Percentiles rank a stretch among this genome's conserved stretches.
phyloP scores from a whole-genome alignment of 1,140 invertebrate genomes.

The Drosophila murphyi region DNA sequence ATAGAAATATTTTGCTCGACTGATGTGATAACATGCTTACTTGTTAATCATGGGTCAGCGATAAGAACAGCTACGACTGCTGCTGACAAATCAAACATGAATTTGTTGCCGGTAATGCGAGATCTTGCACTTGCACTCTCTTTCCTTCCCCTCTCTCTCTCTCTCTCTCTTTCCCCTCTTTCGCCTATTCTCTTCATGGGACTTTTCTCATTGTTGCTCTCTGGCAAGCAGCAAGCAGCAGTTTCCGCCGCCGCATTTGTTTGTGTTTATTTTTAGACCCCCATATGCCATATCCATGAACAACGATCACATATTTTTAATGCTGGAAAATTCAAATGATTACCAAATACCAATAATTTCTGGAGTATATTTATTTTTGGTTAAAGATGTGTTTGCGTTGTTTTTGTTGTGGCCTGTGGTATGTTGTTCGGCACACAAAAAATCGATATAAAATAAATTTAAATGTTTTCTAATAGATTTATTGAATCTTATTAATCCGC shows the following conservation, averaged over 20 bases:
- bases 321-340: not conserved
- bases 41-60: slow-evolving; percentile 55
- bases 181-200: slow-evolving; percentile 4
- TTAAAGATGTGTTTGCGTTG: no score
- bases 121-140: slow-evolving; percentile 19
- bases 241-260: slow-evolving; percentile 36
- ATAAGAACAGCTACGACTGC: slow-evolving; percentile 49
- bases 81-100: slow-evolving; percentile 43
- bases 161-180: no score
- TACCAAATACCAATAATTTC: no score
- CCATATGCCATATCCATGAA: slow-evolving; percentile 35
- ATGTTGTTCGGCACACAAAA: no score
- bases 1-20: slow-evolving; percentile 49
- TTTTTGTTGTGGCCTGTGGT: no score
- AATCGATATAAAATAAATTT: no score
- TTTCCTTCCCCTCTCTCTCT: no score
- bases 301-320: slow-evolving; percentile 18
- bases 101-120: slow-evolving; percentile 50
- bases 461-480: no score
- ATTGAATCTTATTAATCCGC: no score
- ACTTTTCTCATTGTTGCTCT: slow-evolving; percentile 7
- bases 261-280: slow-evolving; percentile 55
- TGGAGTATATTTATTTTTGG: no score
- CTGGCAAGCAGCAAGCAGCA: not conserved
- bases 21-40: slow-evolving; percentile 61